phyloP scores from a whole-genome alignment of 2,113 vertebrate genomes.

The Murina feae region DNA sequence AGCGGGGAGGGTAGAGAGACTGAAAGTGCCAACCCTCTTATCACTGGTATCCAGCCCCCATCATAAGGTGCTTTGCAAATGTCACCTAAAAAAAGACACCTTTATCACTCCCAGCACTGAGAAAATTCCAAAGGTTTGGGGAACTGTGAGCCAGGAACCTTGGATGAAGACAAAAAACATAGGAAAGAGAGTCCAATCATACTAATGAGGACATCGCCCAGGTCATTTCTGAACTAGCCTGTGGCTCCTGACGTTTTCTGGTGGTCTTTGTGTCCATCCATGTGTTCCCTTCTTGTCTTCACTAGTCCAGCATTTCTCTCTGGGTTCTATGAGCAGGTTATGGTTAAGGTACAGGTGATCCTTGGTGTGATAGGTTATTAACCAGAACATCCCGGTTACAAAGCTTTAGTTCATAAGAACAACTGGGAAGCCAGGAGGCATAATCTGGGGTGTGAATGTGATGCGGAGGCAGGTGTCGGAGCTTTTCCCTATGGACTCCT shows the following conservation, averaged over 20 bases:
- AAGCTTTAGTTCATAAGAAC: neutral
- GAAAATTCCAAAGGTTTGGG: neutral
- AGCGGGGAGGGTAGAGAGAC: too few species aligned
- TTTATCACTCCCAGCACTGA: neutral
- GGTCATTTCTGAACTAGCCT: neutral
- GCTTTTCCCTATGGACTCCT: neutral
- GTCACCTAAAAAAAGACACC: neutral
- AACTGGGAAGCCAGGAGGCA: neutral
- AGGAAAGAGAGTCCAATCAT: neutral
- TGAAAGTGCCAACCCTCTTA: neutral
- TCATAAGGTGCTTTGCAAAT: neutral
- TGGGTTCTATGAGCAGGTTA: neutral
- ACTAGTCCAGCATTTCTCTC: neutral
- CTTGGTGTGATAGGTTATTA: neutral
- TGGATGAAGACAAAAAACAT: neutral
- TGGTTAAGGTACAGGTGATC: neutral
- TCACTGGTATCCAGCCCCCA: neutral
- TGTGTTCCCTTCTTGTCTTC: neutral
- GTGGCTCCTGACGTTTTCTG: neutral
- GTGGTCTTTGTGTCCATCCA: neutral
- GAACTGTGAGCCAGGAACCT: neutral
- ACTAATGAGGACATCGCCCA: neutral
- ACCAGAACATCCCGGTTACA: neutral
- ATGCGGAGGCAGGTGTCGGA: rapidly evolving
- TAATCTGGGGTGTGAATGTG: too few species aligned